phyloP scores from a whole-genome alignment of 2,888 invertebrate species.

The Hypomecis atomaria region DNA sequence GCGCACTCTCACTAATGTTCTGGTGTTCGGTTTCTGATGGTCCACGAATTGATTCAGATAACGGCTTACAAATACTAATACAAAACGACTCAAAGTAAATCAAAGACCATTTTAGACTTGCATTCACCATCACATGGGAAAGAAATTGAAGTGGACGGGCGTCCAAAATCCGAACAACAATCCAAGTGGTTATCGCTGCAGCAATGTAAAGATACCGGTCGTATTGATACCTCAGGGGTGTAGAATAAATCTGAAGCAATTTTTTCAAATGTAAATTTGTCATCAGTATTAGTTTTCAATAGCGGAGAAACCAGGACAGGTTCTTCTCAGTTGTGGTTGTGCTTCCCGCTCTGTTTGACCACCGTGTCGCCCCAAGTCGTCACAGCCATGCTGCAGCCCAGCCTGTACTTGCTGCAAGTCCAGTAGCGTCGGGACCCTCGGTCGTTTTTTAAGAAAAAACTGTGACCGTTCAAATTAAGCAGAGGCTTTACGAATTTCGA shows the following conservation, averaged over 20 bases:
- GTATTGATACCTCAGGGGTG: constrained; percentile 4
- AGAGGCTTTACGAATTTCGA: constrained; percentile 47
- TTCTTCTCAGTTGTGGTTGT: constrained; percentile 35
- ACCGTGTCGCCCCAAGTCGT: constrained; percentile 41
- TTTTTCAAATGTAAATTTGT: neutral
- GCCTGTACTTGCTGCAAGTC: constrained; percentile 48
- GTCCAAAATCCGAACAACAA: neutral
- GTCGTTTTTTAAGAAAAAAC: constrained; percentile 46
- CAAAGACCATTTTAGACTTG: neutral
- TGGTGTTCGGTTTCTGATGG: constrained; percentile 2
- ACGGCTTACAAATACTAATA: neutral
- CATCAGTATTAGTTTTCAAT: neutral
- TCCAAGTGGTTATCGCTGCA: neutral
- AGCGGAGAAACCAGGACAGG: neutral
- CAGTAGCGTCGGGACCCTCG: constrained; percentile 43
- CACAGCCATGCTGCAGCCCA: constrained; percentile 48
- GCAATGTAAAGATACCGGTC: constrained; percentile 2
- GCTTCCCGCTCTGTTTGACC: constrained; percentile 42
- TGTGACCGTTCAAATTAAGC: constrained; percentile 45
- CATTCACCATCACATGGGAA: constrained; percentile 6
- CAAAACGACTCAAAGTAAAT: neutral
- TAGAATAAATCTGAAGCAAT: constrained; percentile 10
- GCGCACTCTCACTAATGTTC: constrained; percentile 8
- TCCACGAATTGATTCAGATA: constrained; percentile 10
- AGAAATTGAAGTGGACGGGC: neutral